Base-by-base conservation (phyloP, 2,888 invertebrate species). In the Drosophila phalerata region DNA sequence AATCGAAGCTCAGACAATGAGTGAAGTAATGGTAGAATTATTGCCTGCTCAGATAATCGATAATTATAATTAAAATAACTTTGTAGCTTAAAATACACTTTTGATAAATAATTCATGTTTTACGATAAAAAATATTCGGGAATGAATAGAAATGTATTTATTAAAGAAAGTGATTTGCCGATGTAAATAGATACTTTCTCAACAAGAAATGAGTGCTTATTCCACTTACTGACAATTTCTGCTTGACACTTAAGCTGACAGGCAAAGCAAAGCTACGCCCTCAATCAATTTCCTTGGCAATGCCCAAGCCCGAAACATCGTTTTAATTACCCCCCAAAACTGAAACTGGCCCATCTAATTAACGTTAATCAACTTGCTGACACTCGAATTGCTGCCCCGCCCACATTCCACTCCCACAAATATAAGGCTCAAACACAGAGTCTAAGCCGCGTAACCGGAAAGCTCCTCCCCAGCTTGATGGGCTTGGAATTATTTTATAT, bases 321-420 rank as follows among this genome's bases (percentile, higher is more conserved):
- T 60, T 68, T 75, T 75, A 75, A 75, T 75, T 72, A 71, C 67
- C 63, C 22, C 9, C 30, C 19, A 10, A 32, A 15, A 13, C 49
- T 45, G 22, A 47, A 38, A 40, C 49, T 40, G 53, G 67, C 64
- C 74, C 71, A 66, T 64, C 80, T 79, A 82, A 82, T 82, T 82
- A 82, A 79, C 69, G 77, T 77, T 82, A 85, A 82, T 85, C 81
- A 82, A 85, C 69, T 82, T 70, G 74, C 67, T 70, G 74, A 77
- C 77, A 77, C 77, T 77, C 73, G 62, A 73, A 69, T 73, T 58
- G 73, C 51, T 38, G 52, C 51, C 68, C 40, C 28, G 17, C 37
- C 55, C 49, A 11, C 13, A 28, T 19, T 30, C 13, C 15, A 42
- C 6, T 10, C 42, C n/a, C 34, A 43, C 30, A n/a, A 25, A 42